Base-by-base conservation (phyloP, 2,797 vertebrate genomes). In the Podarcis siculus region DNA sequence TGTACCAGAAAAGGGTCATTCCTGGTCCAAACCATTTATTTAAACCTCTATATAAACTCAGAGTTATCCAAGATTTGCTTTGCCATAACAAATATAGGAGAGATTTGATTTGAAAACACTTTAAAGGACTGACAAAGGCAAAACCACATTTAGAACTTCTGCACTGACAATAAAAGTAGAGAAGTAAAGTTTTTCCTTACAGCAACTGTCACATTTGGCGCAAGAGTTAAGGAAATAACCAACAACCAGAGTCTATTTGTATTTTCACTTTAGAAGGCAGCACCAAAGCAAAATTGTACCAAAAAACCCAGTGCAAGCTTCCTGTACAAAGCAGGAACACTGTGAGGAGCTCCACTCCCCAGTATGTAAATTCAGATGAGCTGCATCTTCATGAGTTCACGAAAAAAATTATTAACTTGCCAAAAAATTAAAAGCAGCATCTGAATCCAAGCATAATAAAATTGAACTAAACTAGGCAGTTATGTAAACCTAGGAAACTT, bases 351-450 rank as follows among this genome's bases (percentile, higher is more conserved):
- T 66, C 66, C 23, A 10, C 3, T 88, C 87, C 75, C 42, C 1
- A 64, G 17, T 1, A 2, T 23, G 82, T 81, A 86, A 49, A 86
- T 61, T 3, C n/a, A 87, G 92, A 75, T 0, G 15, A 88, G 76
- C 35, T 79, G 5, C 12, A 39, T 12, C 30, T 27, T 87, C 37
- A 45, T 2, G 4, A 83, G 89, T 75, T 30, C 32, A 85, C 21
- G 21, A 61, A 10, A 5, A 3, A 0, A 13, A 61, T 0, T 67
- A 7, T 39, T 58, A 66, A 27, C 21, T 55, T 49, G 30, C 7
- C 49, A 55, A 77, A 58, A 45, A 0, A 0, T 19, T 5, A 3
- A 21, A 0, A 32, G 25, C 25, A 75, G 27, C 55, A 35, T n/a
- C 61, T 83, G 15, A 83, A 37, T 55, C 23, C 9, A 83, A 83